phyloP scores from a whole-genome alignment of 1,140 invertebrate genomes.

The Zelostemma sp. region DNA sequence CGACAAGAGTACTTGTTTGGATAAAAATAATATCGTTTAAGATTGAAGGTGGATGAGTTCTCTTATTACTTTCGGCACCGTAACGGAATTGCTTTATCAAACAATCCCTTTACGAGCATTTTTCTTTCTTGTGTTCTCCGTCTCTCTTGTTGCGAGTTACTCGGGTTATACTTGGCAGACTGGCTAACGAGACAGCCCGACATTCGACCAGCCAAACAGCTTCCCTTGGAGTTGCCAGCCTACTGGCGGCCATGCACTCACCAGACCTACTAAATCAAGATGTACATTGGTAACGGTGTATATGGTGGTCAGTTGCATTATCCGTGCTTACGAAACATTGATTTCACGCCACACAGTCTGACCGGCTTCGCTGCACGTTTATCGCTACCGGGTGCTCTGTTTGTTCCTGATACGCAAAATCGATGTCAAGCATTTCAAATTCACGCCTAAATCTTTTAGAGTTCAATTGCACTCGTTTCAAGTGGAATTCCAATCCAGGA shows the following conservation, averaged over 20 bases:
- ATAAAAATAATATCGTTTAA: too few species aligned
- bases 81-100: conserved; percentile 70
- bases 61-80: conserved; percentile 65
- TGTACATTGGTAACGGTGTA: conserved; percentile 70
- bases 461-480: too few species aligned
- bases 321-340: conserved; percentile 70
- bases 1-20: too few species aligned
- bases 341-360: conserved; percentile 63
- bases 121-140: conserved; percentile 13
- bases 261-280: conserved; percentile 70
- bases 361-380: conserved; percentile 52
- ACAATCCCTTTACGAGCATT: conserved; percentile 33
- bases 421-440: too few species aligned
- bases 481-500: too few species aligned
- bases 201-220: conserved; percentile 59
- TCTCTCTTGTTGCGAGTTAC: conserved; percentile 40
- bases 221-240: conserved; percentile 56
- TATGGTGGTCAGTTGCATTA: conserved; percentile 62
- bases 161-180: conserved; percentile 42
- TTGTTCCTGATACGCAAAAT: conserved; percentile 27
- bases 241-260: conserved; percentile 51
- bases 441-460: too few species aligned
- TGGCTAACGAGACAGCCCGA: conserved; percentile 66
- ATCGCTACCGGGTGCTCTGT: conserved; percentile 58
- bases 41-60: conserved; percentile 62